Conservation (phyloP, 2,888 invertebrate species). For the Drosophila vallismaia region DNA sequence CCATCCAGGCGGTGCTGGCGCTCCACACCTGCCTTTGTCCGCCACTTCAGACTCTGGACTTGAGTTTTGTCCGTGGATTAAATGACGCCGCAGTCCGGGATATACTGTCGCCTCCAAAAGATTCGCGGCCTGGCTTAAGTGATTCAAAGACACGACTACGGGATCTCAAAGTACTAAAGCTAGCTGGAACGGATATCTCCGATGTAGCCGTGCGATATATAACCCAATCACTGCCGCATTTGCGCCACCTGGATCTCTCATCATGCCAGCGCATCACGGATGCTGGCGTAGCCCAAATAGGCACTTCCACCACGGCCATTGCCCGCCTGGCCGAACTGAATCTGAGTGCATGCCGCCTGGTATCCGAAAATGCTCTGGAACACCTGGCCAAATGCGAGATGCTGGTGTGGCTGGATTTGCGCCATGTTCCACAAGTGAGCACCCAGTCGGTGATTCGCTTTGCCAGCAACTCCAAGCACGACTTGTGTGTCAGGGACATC, state of each 20-base stretch:
- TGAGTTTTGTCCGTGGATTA: constrained; percentile 94
- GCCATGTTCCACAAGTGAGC: constrained; percentile 91
- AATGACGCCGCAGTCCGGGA: constrained; percentile 93
- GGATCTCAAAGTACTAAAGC: constrained; percentile 89
- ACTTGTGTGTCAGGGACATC: constrained; percentile 91
- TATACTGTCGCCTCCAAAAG: constrained; percentile 93
- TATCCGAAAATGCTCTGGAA: constrained; percentile 92
- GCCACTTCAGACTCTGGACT: constrained; percentile 90
- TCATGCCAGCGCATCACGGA: constrained; percentile 95
- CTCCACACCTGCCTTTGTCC: constrained; percentile 93
- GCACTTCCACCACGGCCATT: constrained; percentile 88
- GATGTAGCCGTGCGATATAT: constrained; percentile 90
- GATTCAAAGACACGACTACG: constrained; percentile 91
- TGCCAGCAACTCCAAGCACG: constrained; percentile 91
- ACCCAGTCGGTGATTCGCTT: constrained; percentile 93
- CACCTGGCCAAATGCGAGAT: constrained; percentile 91
- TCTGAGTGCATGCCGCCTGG: constrained; percentile 91
- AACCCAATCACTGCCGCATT: constrained; percentile 90
- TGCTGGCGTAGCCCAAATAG: constrained; percentile 94
- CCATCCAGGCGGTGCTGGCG: constrained; percentile 91
- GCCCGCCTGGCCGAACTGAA: constrained; percentile 89
- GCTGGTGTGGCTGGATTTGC: constrained; percentile 89
- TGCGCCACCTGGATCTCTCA: constrained; percentile 91
- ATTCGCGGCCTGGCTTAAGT: constrained; percentile 90
- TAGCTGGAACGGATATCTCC: constrained; percentile 95